Evolutionary conservation across 2,797 vertebrate genomes (phyloP).

Genomic region (Babyrousa celebensis): DNA sequence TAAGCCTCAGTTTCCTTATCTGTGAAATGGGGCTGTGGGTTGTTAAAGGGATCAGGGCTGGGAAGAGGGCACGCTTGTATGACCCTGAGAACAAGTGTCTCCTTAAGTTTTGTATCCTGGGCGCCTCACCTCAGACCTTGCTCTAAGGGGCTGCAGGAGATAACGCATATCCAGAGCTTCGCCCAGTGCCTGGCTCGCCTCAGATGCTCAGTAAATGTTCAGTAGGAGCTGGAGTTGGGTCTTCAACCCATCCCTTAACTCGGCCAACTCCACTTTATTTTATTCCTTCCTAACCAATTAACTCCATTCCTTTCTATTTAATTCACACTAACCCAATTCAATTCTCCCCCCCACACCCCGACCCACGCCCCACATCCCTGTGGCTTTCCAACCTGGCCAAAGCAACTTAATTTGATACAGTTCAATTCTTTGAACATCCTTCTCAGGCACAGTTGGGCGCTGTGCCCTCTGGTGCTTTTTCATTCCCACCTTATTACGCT

Average conservation of each 20-base stretch:
- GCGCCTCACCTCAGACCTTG: background rate
- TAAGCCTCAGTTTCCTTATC: slow-evolving; percentile 1
- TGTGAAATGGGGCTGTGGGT: background rate
- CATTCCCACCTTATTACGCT: accelerated
- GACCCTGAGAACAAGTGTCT: background rate
- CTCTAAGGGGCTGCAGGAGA: background rate
- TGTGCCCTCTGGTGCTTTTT: background rate
- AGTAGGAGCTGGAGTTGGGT: background rate
- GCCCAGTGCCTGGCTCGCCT: accelerated
- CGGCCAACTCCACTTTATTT: background rate
- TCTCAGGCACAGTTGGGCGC: background rate
- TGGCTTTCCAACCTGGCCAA: background rate
- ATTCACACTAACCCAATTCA: background rate
- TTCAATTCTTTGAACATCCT: background rate
- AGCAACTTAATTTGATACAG: background rate
- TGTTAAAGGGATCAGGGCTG: background rate
- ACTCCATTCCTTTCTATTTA: background rate
- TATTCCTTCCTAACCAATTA: background rate
- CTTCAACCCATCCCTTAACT: background rate
- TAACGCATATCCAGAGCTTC: background rate
- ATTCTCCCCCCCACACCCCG: background rate
- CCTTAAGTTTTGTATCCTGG: background rate
- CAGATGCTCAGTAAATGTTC: background rate
- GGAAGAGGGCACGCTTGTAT: background rate
- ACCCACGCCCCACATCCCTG: background rate